Conservation (phyloP, 2,888 invertebrate species). For the Drosophila setosimentum region DNA sequence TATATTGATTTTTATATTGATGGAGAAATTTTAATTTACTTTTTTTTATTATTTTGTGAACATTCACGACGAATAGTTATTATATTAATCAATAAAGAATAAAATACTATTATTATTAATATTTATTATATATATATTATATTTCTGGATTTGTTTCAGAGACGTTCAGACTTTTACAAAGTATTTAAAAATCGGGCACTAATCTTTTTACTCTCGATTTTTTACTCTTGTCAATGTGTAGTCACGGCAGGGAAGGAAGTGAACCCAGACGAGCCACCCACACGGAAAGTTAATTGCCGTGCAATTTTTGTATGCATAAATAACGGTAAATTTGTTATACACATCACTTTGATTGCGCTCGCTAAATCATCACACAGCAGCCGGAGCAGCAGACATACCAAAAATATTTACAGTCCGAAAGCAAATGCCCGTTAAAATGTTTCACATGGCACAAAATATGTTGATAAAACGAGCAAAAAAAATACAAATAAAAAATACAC, state of each 20-base stretch:
- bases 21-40: not conserved
- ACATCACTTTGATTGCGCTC: constrained; percentile 78
- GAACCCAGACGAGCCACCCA: constrained; percentile 31
- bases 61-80: too few species aligned
- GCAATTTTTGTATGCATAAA: constrained; percentile 80
- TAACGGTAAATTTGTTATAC: constrained; percentile 81
- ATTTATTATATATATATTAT: too few species aligned
- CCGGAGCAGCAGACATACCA: constrained; percentile 24
- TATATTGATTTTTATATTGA: not conserved
- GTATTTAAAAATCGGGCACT: not conserved
- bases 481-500: constrained; percentile 12
- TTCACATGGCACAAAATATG: constrained; percentile 65
- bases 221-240: constrained; percentile 21
- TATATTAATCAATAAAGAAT: too few species aligned
- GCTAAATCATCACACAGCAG: constrained; percentile 73
- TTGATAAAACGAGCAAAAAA: constrained; percentile 37
- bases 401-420: constrained; percentile 54
- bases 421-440: constrained; percentile 69
- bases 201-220: not conserved
- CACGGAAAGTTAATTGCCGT: constrained; percentile 76
- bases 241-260: constrained; percentile 8
- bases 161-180: not conserved
- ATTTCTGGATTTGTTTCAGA: not conserved
- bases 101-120: too few species aligned
- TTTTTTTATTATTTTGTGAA: accelerated